Percentiles rank a stretch among this genome's conserved stretches.
These are phyloP conservation scores for Chaetoderma sp. DNA, from an alignment of 2,888 invertebrate species.

Conservation along the genomic window DNA sequence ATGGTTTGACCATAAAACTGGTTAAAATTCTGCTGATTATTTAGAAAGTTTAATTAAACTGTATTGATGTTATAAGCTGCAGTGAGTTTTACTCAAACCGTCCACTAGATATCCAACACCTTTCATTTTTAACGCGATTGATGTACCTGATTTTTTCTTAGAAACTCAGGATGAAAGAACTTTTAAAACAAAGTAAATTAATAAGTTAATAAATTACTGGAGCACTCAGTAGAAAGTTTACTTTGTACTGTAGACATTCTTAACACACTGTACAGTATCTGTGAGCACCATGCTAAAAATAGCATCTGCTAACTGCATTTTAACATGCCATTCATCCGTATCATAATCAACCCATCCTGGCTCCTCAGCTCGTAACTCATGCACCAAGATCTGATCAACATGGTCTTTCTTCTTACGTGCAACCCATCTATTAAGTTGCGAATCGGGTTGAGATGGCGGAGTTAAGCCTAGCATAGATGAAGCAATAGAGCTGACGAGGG, in stretches of 20 bases:
- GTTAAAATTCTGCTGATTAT: too few relatives aligned
- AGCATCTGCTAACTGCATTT: constrained; percentile 73
- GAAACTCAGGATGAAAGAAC: neutral
- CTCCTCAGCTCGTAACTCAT: constrained; percentile 80
- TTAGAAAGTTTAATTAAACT: too few relatives aligned
- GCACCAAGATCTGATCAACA: constrained; percentile 79
- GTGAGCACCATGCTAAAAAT: constrained; percentile 73
- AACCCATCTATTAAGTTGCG: constrained; percentile 51
- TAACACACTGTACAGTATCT: constrained; percentile 70
- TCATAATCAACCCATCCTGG: constrained; percentile 81
- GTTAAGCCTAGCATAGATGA: constrained; percentile 54
- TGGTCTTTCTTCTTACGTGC: constrained; percentile 72
- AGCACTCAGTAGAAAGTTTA: constrained; percentile 10
- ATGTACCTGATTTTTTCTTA: neutral
- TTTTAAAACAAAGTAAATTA: neutral
- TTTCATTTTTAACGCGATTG: too few relatives aligned
- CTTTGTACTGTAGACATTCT: constrained; percentile 50
- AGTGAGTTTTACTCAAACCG: too few relatives aligned
- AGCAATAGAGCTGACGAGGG: constrained; percentile 57
- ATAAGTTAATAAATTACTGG: neutral
- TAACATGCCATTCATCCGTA: constrained; percentile 80
- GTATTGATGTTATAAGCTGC: too few relatives aligned
- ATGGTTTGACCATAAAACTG: too few relatives aligned
- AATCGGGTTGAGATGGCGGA: constrained; percentile 37
- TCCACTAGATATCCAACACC: too few relatives aligned